Percentiles rank a stretch among this genome's conserved stretches.
Evolutionary conservation across 2,888 invertebrate genomes (phyloP).

Genomic region (Podotricha telesiphe): DNA sequence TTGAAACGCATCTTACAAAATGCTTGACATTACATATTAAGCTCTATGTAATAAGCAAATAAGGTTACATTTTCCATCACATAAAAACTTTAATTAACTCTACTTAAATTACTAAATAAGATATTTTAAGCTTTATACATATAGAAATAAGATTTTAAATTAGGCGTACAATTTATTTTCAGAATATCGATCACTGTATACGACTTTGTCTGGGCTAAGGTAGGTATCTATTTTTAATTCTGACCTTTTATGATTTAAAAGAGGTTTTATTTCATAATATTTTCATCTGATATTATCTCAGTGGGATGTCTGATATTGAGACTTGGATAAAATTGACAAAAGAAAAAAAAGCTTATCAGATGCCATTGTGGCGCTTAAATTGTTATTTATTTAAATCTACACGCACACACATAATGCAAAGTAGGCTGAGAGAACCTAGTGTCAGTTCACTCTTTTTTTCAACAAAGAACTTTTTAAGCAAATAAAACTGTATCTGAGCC

Average conservation of each 20-base stretch:
- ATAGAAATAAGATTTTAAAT: conserved; percentile 10
- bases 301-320: neutral
- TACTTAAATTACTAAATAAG: conserved; percentile 7
- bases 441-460: too few species aligned
- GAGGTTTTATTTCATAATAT: neutral
- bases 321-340: too few species aligned
- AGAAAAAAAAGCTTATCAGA: too few species aligned
- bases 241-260: conserved; percentile 7
- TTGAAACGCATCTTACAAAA: conserved; percentile 22
- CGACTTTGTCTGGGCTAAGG: conserved; percentile 17
- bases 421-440: too few species aligned
- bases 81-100: conserved; percentile 16
- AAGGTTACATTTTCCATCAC: neutral
- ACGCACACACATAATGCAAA: too few species aligned
- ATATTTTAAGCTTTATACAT: conserved; percentile 2
- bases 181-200: conserved; percentile 14
- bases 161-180: neutral
- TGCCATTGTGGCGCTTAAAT: too few species aligned
- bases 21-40: neutral
- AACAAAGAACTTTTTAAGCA: too few species aligned
- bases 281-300: neutral
- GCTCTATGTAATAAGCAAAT: neutral
- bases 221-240: conserved; percentile 17
- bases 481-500: too few species aligned
- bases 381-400: too few species aligned